Percentiles rank a stretch among this genome's conserved stretches.
Conservation (phyloP, 2,113 vertebrate genomes). For the Willisornis vidua region DNA sequence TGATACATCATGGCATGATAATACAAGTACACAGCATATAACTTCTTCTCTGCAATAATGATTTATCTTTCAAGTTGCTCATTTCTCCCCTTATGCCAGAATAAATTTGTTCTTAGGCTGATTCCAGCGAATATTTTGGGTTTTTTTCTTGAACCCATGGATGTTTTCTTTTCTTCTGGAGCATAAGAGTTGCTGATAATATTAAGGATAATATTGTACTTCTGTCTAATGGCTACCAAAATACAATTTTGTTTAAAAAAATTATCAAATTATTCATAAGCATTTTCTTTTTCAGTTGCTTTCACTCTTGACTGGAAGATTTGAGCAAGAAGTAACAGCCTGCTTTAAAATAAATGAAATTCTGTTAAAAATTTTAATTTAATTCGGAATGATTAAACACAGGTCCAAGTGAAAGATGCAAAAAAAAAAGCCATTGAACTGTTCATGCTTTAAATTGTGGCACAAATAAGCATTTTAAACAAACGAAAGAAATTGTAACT, state of each 20-base stretch:
- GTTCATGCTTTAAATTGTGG: neutral
- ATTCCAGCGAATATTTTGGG: neutral
- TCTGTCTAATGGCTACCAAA: neutral
- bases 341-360: neutral
- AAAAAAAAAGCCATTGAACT: neutral
- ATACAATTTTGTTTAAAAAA: neutral
- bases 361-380: neutral
- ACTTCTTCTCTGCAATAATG: neutral
- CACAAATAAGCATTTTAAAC: neutral
- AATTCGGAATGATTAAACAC: neutral
- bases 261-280: neutral
- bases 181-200: neutral
- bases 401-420: neutral
- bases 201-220: neutral
- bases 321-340: neutral
- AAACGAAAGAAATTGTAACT: neutral
- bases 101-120: neutral
- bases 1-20: neutral
- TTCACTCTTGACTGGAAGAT: neutral
- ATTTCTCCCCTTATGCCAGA: neutral
- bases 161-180: neutral
- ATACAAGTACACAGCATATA: neutral
- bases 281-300: neutral
- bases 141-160: neutral
- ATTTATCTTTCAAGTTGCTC: neutral